These are phyloP conservation scores for Clytia hemisphaerica DNA, from an alignment of 30 jellyfish, hydroid and myxozoan species.

Conservation along the genomic window DNA sequence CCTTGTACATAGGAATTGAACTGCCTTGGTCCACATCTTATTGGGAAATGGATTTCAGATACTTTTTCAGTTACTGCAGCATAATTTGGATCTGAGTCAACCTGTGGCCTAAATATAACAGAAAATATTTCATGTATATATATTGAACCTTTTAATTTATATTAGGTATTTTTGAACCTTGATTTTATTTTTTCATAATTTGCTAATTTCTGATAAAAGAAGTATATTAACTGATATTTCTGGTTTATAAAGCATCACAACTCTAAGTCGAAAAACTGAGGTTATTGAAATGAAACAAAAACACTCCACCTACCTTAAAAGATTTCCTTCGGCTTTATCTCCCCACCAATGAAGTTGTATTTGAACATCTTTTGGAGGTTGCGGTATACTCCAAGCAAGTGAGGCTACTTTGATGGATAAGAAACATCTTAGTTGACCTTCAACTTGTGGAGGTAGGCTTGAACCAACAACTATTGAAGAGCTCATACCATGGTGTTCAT, in stretches of 20 bases:
- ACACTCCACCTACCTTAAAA: constrained; percentile 52
- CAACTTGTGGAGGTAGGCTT: constrained; percentile 84
- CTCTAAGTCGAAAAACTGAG: too few relatives aligned
- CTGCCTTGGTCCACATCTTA: constrained; percentile 89
- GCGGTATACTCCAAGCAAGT: constrained; percentile 37
- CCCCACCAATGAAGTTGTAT: constrained; percentile 82
- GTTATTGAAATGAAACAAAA: too few relatives aligned
- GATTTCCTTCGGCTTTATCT: constrained; percentile 31
- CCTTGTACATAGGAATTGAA: constrained; percentile 73
- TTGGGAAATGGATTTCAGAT: constrained; percentile 57
- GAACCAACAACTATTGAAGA: constrained; percentile 38
- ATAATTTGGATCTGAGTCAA: constrained; percentile 4
- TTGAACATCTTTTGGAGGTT: constrained; percentile 43
- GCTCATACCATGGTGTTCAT: too few relatives aligned
- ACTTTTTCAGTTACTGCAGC: neutral
- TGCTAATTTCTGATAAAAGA: neutral
- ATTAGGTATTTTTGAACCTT: neutral
- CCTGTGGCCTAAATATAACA: constrained; percentile 36
- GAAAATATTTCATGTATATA: neutral
- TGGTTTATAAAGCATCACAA: too few relatives aligned
- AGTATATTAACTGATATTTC: too few relatives aligned
- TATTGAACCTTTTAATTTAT: neutral
- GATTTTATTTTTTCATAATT: neutral
- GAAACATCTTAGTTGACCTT: constrained; percentile 85
- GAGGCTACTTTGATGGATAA: constrained; percentile 52